Base-by-base conservation (phyloP, 2,797 vertebrate species). In the Oceanodroma leucorhoa region DNA sequence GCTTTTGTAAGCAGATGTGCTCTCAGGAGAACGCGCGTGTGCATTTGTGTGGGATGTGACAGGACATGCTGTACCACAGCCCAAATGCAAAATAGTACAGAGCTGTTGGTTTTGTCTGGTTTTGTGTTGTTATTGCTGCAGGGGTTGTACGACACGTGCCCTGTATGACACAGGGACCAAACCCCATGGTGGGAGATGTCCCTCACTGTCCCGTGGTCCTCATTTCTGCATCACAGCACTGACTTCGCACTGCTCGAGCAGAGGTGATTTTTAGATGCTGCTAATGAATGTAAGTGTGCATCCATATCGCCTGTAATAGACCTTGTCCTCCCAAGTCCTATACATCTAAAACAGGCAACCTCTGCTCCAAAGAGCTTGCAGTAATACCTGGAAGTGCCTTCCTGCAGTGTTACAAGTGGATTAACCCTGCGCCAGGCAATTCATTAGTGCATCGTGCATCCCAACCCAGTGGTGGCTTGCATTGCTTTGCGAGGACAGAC, bases 241-340 rank as follows among this genome's bases (percentile, higher is more conserved):
- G 70, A 11, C 21, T 19, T 26, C 2, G 0, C 43, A 2, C 23
- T 6, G 26, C 77, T 64, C 18, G 8, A 60, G 69, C 46, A 40
- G 26, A 34, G 51, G 3, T 9, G 34, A 7, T 32, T 71, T 87
- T 55, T 16, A 27, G 62, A 8, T 9, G 2, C 21, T 23, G 57
- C 15, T 73, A 2, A 13, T 34, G 22, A 20, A 36, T 34, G 4
- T 7, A 30, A 51, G 40, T 1, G 17, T 7, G 9, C 14, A 21
- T 10, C 13, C 0, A 0, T 10, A 4, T 3, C 3, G 0, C 45
- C 48, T 71, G 9, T 43, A 7, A 20, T 1, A 30, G 32, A 20
- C 23, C 26, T 20, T 27, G 54, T 60, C 57, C 65, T 87, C 60
- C 53, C 5, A 7, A 71, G 61, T 23, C 70, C 23, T 34, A 0